Evolutionary conservation across 1,140 invertebrate genomes (phyloP).

Genomic region (Aphelinus atriplicis): DNA sequence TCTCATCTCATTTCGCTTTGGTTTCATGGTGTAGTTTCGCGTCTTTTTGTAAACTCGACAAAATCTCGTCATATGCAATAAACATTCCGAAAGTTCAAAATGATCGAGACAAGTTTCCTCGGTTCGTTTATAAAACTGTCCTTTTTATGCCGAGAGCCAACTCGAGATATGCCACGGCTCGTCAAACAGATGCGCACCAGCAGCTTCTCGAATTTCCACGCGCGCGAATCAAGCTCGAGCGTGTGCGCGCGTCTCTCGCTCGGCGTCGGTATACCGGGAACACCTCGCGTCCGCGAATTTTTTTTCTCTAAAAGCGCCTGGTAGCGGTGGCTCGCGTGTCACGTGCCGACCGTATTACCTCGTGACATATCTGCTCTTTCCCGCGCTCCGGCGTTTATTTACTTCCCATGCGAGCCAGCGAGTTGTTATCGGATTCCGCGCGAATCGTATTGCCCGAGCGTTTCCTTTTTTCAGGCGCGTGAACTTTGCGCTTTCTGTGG

Average conservation of each 20-base stretch:
- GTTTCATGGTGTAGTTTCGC: too few species aligned
- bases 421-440: constrained; percentile 49
- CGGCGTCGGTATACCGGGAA: too few species aligned
- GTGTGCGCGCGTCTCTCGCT: not conserved
- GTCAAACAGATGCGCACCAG: not conserved
- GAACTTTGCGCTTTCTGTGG: constrained; percentile 5
- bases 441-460: constrained; percentile 45
- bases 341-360: constrained; percentile 3
- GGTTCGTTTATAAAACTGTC: too few species aligned
- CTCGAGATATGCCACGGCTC: not conserved
- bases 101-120: too few species aligned
- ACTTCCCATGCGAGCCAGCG: constrained; percentile 2
- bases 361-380: constrained; percentile 8
- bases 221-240: not conserved
- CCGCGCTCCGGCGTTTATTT: not conserved
- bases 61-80: too few species aligned
- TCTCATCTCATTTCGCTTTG: too few species aligned
- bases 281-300: too few species aligned
- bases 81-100: too few species aligned
- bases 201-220: not conserved
- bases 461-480: constrained; percentile 9
- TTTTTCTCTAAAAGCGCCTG: not conserved
- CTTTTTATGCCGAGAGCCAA: too few species aligned
- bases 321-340: constrained; percentile 3
- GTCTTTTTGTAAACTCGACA: too few species aligned